Base-by-base conservation (phyloP, 2,888 invertebrate genomes). In the Drosophila flavopinicola region DNA sequence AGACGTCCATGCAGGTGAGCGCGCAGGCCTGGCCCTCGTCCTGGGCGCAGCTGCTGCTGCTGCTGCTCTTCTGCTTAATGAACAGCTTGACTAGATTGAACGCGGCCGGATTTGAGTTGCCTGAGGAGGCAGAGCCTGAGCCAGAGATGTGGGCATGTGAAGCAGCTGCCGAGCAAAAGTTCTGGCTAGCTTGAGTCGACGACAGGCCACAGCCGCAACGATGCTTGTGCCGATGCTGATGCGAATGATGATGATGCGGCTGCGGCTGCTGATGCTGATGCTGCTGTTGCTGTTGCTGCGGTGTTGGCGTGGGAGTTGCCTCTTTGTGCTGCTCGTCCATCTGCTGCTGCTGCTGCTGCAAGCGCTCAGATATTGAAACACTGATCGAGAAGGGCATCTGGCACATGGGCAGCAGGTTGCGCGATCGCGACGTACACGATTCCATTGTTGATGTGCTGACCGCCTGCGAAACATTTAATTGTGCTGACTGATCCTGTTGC, bases 21-120 rank as follows among this genome's bases (percentile, higher is more conserved):
- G 78, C 78, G 49, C 89, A 85, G 2, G 87, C 72, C 35, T 89
- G 89, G 1, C 80, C 75, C 52, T 90, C 89, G 90, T 96, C 96
- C 53, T 94, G 94, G 74, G 23, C 71, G 29, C 96, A 95, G 54
- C 88, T 85, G 63, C 80, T 87, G 66, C 87, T 88, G 69, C 78
- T 88, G 92, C 94, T 94, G 89, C 96, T 96, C 90, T 96, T 96
- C 89, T 97, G 97, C 90, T 97, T 96, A 93, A 97, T 97, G 88
- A 97, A 97, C 72, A 97, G 92, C 90, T 96, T 96, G 37, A 97
- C 96, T 87, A 97, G 93, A 91, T 95, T 97, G 90, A 97, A 94
- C 75, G 95, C 94, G 86, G 94, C 94, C 68, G 95, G 94, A 77
- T 94, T 93, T 42, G 90, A 91, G 92, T 92, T 90, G 42, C 88